Base-by-base conservation (phyloP, 2,888 invertebrate genomes). In the Oligia latruncula region DNA sequence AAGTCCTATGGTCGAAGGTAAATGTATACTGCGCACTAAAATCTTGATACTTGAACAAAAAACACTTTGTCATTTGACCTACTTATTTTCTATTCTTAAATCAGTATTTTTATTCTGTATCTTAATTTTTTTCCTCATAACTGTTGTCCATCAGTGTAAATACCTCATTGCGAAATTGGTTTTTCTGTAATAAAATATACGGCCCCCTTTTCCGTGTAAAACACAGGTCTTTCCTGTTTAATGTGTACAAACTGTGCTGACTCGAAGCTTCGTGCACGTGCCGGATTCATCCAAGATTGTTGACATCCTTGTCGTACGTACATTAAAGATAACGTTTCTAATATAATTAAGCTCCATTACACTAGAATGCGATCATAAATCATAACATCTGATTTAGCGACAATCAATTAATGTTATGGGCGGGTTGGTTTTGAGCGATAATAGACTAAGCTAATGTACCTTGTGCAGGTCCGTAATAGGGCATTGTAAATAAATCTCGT, bases 401-500 rank as follows among this genome's bases (percentile, higher is more conserved):
- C 67, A 74, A 55, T 55, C 55, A 55, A 62, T 73, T 66, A 85
- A 62, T 64, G 11, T 74, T 70, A 67, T 65, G 17, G 60, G 23
- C 46, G 52, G 20, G 52, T 62, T 81, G 49, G 29, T 78, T 78
- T 60, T 35, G 15, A 60, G 13, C 52, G n/a, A 70, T 86, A 78
- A 80, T 81, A 52, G 58, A 52, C 68, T 77, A 70, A 75, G 43
- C 29, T 78, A 76, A 67, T 23, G 35, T 35, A 35, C 75, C 66
- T 82, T 74, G 71, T 80, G 74, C 80, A 81, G 80, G 77, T 78
- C 87, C 87, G 77, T 89, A 90, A 90, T 85, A 88, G 87, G 89
- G 73, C 82, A 79, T 83, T 77, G 88, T 88, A 90, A 90, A 90
- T 87, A 90, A 88, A 88, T 88, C 83, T 83, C 79, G 86, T 90